Conservation (phyloP, 2,797 vertebrate genomes). For the Pangasius krempfi region DNA sequence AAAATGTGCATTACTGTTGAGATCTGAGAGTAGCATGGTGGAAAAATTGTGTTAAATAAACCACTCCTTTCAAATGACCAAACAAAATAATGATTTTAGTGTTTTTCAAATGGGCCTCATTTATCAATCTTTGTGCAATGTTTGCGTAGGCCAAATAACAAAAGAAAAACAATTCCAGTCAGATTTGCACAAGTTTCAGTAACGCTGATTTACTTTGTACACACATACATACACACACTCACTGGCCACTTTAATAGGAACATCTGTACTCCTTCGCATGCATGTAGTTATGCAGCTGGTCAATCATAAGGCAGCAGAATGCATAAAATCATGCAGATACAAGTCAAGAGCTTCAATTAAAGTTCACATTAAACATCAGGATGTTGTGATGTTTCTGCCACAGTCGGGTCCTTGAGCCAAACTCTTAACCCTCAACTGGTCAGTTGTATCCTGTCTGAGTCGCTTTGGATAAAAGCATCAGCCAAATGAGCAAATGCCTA, state of each 20-base stretch:
- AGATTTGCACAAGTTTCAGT: not conserved
- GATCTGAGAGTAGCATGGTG: not conserved
- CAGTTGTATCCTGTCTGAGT: not conserved
- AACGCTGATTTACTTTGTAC: not conserved
- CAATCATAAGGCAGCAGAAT: not conserved
- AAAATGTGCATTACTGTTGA: not conserved
- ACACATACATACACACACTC: not conserved
- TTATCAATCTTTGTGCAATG: not conserved
- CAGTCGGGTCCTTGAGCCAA: not conserved
- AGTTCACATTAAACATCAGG: not conserved
- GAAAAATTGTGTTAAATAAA: not conserved
- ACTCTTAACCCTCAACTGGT: not conserved
- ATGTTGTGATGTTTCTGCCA: not conserved
- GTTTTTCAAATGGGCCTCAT: not conserved
- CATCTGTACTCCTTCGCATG: not conserved
- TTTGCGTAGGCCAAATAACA: not conserved
- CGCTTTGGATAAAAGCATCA: not conserved
- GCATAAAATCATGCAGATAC: not conserved
- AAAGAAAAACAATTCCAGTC: not conserved
- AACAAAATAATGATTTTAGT: not conserved
- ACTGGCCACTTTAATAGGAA: not conserved
- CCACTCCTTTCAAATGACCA: not conserved
- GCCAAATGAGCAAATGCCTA: not conserved
- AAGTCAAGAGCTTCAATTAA: not conserved
- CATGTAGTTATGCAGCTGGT: not conserved